phyloP scores from a whole-genome alignment of 1,140 invertebrate genomes.

The Zaprionus inermis region DNA sequence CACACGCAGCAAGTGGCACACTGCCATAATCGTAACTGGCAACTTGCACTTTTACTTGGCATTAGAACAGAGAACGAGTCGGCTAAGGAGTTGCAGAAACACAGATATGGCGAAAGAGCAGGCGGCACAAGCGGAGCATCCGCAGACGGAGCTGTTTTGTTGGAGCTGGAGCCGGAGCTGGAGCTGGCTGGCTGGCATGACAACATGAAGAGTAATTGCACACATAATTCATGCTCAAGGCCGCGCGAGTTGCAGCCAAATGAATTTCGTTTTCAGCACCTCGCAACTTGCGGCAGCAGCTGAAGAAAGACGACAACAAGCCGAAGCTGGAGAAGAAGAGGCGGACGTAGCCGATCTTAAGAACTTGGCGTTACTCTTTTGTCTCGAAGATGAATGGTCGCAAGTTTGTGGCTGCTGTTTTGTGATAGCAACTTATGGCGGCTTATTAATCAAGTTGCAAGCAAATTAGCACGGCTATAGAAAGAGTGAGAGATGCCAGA shows the following conservation, averaged over 20 bases:
- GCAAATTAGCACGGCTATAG: conserved; percentile 68
- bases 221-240: conserved; percentile 81
- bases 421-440: conserved; percentile 74
- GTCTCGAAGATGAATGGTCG: conserved; percentile 76
- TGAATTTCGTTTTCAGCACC: conserved; percentile 79
- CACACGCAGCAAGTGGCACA: conserved; percentile 68
- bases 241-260: conserved; percentile 64
- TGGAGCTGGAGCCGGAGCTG: conserved; percentile 2
- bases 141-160: neutral
- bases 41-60: conserved; percentile 72
- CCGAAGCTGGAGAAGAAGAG: neutral
- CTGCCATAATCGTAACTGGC: conserved; percentile 64
- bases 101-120: neutral
- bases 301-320: conserved; percentile 37
- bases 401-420: conserved; percentile 59
- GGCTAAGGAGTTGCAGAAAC: conserved; percentile 12
- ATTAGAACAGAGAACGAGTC: conserved; percentile 49
- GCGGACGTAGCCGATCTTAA: conserved; percentile 13
- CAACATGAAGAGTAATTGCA: conserved; percentile 75
- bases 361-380: conserved; percentile 56
- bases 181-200: conserved; percentile 57
- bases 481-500: conserved; percentile 28
- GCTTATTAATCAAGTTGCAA: conserved; percentile 73
- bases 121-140: conserved; percentile 17
- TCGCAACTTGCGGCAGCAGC: conserved; percentile 27